These are phyloP conservation scores for Leptarthrus brevirostris DNA, from an alignment of 2,888 invertebrate genomes.

Conservation along the genomic window DNA sequence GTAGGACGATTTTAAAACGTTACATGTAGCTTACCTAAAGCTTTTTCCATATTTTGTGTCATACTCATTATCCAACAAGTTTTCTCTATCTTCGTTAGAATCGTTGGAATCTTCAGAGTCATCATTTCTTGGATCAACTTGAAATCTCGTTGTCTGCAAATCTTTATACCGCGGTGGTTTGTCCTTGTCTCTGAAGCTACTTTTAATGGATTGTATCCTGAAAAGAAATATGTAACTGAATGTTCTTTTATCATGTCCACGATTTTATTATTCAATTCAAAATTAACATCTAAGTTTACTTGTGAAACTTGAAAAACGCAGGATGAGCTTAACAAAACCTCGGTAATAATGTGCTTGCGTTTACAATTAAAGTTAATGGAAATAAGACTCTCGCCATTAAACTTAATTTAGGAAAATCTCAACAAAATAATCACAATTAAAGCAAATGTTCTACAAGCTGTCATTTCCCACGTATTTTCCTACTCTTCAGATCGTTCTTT, in stretches of 20 bases:
- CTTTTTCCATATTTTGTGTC: conserved; percentile 83
- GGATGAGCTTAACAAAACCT: not conserved
- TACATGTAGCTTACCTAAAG: conserved; percentile 71
- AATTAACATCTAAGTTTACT: too few species aligned
- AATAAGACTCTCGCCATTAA: too few species aligned
- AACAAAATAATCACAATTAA: too few species aligned
- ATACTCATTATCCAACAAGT: conserved; percentile 69
- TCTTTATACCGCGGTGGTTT: conserved; percentile 74
- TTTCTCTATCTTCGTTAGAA: conserved; percentile 67
- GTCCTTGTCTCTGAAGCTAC: conserved; percentile 74
- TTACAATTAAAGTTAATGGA: too few species aligned
- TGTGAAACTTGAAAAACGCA: not conserved
- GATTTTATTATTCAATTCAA: too few species aligned
- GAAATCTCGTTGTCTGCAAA: conserved; percentile 72
- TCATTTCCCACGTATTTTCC: too few species aligned
- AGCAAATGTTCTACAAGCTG: too few species aligned
- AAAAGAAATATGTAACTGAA: too few species aligned
- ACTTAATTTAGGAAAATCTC: too few species aligned
- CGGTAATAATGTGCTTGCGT: too few species aligned
- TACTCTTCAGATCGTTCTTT: too few species aligned
- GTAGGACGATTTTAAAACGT: conserved; percentile 15
- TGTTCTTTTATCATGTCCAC: too few species aligned
- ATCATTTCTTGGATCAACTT: conserved; percentile 68
- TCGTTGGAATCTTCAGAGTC: conserved; percentile 66
- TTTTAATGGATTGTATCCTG: conserved; percentile 69